A percentile compares a stretch with the other conserved stretches of the same genome.
These are phyloP conservation scores for Oreochromis aureus DNA, from an alignment of 2,113 vertebrate genomes.

Conservation along the genomic window DNA sequence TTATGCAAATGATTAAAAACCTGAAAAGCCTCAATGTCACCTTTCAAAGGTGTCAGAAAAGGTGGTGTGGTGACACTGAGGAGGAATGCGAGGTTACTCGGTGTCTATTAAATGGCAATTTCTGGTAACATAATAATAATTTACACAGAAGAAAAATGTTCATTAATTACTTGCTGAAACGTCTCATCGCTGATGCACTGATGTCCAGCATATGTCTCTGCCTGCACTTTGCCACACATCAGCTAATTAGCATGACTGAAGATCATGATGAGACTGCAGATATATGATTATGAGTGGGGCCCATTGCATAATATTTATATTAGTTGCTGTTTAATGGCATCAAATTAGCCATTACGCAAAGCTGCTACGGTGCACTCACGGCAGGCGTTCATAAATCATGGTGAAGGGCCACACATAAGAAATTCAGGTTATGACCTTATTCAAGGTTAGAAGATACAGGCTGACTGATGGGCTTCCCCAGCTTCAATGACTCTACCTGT, in stretches of 20 bases:
- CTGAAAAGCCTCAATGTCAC: slow-evolving; percentile 33
- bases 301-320: slow-evolving; percentile 60
- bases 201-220: neutral
- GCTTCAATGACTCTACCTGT: slow-evolving; percentile 24
- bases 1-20: slow-evolving; percentile 35
- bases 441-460: slow-evolving; percentile 49
- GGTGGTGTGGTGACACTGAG: neutral
- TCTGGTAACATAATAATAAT: neutral
- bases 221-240: neutral
- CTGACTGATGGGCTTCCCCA: slow-evolving; percentile 50
- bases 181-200: neutral
- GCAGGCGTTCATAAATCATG: slow-evolving; percentile 52
- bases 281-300: slow-evolving; percentile 3
- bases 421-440: slow-evolving; percentile 54
- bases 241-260: slow-evolving; percentile 36
- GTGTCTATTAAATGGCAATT: neutral
- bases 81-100: neutral
- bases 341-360: slow-evolving; percentile 31
- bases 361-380: slow-evolving; percentile 23
- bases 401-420: slow-evolving; percentile 16
- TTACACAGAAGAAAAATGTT: neutral
- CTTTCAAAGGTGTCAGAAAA: slow-evolving; percentile 13
- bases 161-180: neutral
- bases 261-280: slow-evolving; percentile 23
- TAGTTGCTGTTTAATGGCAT: slow-evolving; percentile 39